Evolutionary conservation across 2,888 invertebrate genomes (phyloP).

Genomic region (Drosophila sordidapex): DNA sequence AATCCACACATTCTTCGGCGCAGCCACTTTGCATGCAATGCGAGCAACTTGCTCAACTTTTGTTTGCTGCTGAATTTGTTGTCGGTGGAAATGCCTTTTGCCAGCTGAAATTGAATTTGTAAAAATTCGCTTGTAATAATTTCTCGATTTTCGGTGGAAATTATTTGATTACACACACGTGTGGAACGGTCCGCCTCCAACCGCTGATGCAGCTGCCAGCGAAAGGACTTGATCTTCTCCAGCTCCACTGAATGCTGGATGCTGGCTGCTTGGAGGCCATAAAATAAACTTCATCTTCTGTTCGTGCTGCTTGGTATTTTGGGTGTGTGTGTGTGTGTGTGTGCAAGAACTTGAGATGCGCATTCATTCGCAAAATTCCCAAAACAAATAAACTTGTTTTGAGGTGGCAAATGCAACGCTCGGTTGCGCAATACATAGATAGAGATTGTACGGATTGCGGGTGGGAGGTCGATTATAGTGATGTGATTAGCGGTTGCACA

Average conservation of each 20-base stretch:
- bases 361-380: conserved; percentile 72
- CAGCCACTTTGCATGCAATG: conserved; percentile 77
- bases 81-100: conserved; percentile 26
- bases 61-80: conserved; percentile 15
- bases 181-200: conserved; percentile 53
- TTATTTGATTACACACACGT: conserved; percentile 84
- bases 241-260: conserved; percentile 1
- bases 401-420: conserved; percentile 23
- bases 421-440: background rate
- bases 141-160: conserved; percentile 83
- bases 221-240: conserved; percentile 41
- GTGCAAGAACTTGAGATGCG: conserved; percentile 43
- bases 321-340: background rate
- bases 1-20: conserved; percentile 76
- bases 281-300: conserved; percentile 80
- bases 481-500: conserved; percentile 42
- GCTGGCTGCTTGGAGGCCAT: conserved; percentile 52
- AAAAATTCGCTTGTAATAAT: conserved; percentile 81
- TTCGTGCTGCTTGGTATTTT: conserved; percentile 41
- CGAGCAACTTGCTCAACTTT: conserved; percentile 52
- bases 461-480: conserved; percentile 14
- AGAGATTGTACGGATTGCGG: background rate
- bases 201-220: conserved; percentile 48
- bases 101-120: conserved; percentile 73
- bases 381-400: conserved; percentile 77